Conservation (phyloP, 2,113 vertebrate species). For the Tetrax tetrax region DNA sequence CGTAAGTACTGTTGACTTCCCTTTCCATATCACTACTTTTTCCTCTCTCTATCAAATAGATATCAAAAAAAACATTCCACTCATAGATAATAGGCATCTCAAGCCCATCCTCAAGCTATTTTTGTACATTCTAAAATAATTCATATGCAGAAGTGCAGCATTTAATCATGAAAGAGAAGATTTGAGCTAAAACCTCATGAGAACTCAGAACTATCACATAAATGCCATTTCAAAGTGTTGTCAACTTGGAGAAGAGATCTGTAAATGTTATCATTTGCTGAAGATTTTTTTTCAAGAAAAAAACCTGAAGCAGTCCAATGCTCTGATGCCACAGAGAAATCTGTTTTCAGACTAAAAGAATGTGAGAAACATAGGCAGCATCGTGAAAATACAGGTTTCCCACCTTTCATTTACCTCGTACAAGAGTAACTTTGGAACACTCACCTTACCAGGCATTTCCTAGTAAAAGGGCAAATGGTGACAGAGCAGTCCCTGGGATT, state of each 20-base stretch:
- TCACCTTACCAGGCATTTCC: neutral
- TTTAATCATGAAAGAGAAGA: slow-evolving; percentile 19
- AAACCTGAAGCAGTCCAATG: neutral
- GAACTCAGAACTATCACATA: neutral
- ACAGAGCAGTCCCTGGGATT: neutral
- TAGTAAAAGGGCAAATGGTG: neutral
- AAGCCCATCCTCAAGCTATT: neutral
- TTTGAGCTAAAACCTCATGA: neutral
- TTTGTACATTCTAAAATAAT: neutral
- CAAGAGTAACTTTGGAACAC: neutral
- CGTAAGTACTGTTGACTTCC: neutral
- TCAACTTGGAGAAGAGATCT: neutral
- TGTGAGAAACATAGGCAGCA: neutral
- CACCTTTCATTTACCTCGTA: neutral
- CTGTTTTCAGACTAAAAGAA: neutral
- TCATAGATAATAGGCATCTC: neutral
- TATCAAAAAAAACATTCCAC: neutral
- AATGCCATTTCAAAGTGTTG: neutral
- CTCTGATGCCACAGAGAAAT: neutral
- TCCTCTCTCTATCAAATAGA: neutral
- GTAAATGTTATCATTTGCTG: neutral
- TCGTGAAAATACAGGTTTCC: neutral
- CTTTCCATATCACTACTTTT: neutral
- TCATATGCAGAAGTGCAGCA: neutral
- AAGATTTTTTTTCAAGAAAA: neutral